phyloP scores from a whole-genome alignment of 2,797 vertebrate species.

The Muscicapa striata region DNA sequence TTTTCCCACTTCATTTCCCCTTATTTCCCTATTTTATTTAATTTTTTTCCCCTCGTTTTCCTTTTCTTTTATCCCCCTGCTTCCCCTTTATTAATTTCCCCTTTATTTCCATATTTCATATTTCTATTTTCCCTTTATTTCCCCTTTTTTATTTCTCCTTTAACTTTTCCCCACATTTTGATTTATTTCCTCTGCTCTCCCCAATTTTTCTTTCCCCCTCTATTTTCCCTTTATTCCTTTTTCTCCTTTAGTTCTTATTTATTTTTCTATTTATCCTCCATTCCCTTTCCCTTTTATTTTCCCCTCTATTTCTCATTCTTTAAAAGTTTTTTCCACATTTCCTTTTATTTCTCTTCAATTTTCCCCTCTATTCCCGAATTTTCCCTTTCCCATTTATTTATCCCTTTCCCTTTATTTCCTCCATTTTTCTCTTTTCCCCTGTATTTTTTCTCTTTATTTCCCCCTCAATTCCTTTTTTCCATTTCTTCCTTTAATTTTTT shows the following conservation, averaged over 20 bases:
- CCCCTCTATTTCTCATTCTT: neutral
- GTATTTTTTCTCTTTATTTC: neutral
- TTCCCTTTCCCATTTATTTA: neutral
- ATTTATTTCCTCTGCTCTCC: neutral
- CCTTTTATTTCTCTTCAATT: neutral
- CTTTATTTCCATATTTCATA: neutral
- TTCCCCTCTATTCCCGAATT: neutral
- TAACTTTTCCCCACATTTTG: neutral
- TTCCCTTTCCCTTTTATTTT: neutral
- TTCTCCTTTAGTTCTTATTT: neutral
- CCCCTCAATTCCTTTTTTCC: neutral
- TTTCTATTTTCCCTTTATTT: no score
- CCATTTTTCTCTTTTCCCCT: neutral
- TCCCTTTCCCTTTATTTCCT: neutral
- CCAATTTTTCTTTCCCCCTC: neutral
- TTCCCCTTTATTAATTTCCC: no score
- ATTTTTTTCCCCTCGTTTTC: no score
- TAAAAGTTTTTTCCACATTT: neutral
- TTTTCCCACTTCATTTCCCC: no score
- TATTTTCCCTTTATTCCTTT: neutral
- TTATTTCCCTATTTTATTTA: neutral
- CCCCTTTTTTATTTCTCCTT: neutral
- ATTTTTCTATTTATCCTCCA: neutral
- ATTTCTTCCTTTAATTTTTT: neutral
- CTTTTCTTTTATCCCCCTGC: no score